Conservation (phyloP, 2,888 invertebrate genomes). For the Byasa hedistus region DNA sequence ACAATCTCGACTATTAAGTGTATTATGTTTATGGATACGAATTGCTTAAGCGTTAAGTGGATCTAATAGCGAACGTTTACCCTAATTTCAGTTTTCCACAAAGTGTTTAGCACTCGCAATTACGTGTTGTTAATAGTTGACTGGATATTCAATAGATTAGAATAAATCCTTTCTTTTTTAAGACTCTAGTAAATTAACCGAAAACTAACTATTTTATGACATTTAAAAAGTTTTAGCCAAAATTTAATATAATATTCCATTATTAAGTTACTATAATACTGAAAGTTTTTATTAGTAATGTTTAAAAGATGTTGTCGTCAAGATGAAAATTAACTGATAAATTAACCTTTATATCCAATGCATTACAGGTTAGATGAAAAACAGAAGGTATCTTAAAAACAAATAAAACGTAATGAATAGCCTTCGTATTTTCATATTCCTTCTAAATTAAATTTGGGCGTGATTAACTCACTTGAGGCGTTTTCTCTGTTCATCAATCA, state of each 20-base stretch:
- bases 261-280: not conserved
- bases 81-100: slow-evolving; percentile 70
- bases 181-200: no score
- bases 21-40: slow-evolving; percentile 75
- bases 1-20: slow-evolving; percentile 66
- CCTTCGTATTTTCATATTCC: slow-evolving; percentile 60
- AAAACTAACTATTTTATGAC: no score
- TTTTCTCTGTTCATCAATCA: slow-evolving; percentile 80
- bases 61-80: slow-evolving; percentile 74
- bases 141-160: not conserved
- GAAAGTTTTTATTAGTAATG: not conserved
- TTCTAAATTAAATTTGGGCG: slow-evolving; percentile 78
- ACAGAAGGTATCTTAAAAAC: slow-evolving; percentile 60
- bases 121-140: slow-evolving; percentile 33
- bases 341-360: slow-evolving; percentile 6
- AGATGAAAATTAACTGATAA: not conserved
- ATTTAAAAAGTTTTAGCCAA: no score
- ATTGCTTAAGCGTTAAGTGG: slow-evolving; percentile 70
- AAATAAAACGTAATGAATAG: slow-evolving; percentile 70
- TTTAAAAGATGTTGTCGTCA: not conserved
- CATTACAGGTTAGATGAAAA: slow-evolving; percentile 4
- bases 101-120: slow-evolving; percentile 71
- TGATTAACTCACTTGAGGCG: slow-evolving; percentile 76
- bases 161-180: not conserved
- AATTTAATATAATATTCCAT: no score